Evolutionary conservation across 2,797 vertebrate genomes (phyloP).

Genomic region (Arrhamphus sclerolepis): DNA sequence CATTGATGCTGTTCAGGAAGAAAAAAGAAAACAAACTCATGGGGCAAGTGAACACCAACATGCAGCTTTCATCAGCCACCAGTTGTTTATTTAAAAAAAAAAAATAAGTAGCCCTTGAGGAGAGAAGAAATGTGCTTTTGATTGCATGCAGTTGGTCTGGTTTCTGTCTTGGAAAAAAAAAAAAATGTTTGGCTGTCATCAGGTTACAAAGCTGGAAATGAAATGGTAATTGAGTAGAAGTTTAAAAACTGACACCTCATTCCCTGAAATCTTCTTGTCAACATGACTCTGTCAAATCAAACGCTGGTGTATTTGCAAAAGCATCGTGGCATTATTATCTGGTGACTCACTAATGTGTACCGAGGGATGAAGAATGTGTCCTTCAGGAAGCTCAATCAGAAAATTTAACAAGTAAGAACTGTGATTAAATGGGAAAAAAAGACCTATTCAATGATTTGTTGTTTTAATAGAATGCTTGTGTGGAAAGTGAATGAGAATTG

Average conservation of each 20-base stretch:
- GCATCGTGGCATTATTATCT: background rate
- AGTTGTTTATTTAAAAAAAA: no score
- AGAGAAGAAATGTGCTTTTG: no score
- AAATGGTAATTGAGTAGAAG: background rate
- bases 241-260: background rate
- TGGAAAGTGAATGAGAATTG: no score
- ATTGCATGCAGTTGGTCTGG: no score
- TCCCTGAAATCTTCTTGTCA: background rate
- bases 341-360: slow-evolving; percentile 6
- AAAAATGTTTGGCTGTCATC: no score
- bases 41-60: no score
- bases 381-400: background rate
- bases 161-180: no score
- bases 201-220: background rate
- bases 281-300: slow-evolving; percentile 1
- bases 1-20: no score
- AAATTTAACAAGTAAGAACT: background rate
- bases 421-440: background rate
- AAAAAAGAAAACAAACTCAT: no score
- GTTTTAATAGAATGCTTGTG: background rate
- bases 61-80: no score
- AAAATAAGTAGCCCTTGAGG: no score
- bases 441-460: background rate
- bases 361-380: background rate
- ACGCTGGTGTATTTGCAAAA: background rate